Percentiles rank a stretch among this genome's conserved stretches.
Evolutionary conservation across 2,113 vertebrate genomes (phyloP).

Genomic region (Leiothrix lutea): DNA sequence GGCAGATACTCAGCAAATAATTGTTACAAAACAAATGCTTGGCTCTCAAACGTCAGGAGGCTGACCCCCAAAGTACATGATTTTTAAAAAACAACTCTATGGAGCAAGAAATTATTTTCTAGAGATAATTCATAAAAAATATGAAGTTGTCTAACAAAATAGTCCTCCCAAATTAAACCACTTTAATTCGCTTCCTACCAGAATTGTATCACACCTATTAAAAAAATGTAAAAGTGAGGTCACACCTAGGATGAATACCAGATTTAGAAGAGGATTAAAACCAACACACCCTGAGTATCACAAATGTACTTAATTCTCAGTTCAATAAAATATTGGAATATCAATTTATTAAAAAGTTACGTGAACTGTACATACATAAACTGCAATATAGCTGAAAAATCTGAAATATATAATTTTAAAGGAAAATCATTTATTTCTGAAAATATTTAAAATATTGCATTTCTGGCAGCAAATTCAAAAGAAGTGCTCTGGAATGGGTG

Average conservation of each 20-base stretch:
- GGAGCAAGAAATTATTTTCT: neutral
- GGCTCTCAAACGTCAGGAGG: neutral
- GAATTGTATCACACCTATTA: neutral
- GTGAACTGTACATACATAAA: constrained; percentile 72
- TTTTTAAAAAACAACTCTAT: neutral
- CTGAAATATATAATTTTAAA: constrained; percentile 74
- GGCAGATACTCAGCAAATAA: neutral
- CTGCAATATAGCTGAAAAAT: constrained; percentile 69
- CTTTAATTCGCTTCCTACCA: neutral
- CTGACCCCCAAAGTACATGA: neutral
- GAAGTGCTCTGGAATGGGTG: constrained; percentile 60
- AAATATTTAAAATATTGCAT: constrained; percentile 78
- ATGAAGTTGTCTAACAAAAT: neutral
- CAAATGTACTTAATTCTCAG: constrained; percentile 59
- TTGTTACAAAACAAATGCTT: neutral
- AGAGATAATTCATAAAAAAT: neutral
- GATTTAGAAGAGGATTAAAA: constrained; percentile 42
- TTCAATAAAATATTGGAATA: constrained; percentile 73
- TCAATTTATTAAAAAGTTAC: constrained; percentile 76
- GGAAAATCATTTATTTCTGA: constrained; percentile 67
- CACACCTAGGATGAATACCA: constrained; percentile 32
- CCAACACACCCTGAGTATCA: constrained; percentile 28
- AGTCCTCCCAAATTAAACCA: neutral
- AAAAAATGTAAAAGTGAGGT: neutral
- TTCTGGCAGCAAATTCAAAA: constrained; percentile 66